Evolutionary conservation across 2,797 vertebrate genomes (phyloP), one percentile per base, ranked within the genome.

Genomic region (Rhabdophis nuchalis): DNA sequence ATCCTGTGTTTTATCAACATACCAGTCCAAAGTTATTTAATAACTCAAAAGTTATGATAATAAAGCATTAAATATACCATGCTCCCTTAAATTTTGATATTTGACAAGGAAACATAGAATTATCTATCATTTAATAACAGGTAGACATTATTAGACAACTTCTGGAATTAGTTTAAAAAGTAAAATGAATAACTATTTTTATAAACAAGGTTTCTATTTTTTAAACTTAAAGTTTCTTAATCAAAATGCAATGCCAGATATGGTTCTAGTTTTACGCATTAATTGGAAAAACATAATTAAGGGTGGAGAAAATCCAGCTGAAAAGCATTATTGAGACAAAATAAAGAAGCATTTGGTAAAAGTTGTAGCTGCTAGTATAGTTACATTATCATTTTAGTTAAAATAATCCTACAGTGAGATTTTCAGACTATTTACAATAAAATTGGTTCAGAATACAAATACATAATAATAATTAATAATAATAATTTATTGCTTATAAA

Each of bases 151-250:
- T 85, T 92, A 89, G 89, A 93, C 94, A 23, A n/a, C 46, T 60
- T 88, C 4, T 58, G 92, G 94, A 82, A 29, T 52, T 86, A 52
- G 23, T 52, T 36, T 46, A 60, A 61, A 60, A 91, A 92, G 90
- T 87, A 29, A 29, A 60, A 87, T 46, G 85, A 90, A 88, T 93
- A 88, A 50, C 2, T 0, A 7, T 94, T 93, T 94, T 91, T 92
- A 93, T 32, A 93, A 91, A 93, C 61, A 92, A 95, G 89, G 85
- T 25, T 82, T 94, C 90, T 27, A 50, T 53, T 86, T 25, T 36
- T 90, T 89, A 94, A 57, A 1, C 88, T 53, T 94, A 27, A 23
- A 13, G 82, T 91, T 52, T 87, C 90, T 87, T 60, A 6, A 72
- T 90, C 9, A 88, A 91, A 94, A 23, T 20, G 61, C 3, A 86